Evolutionary conservation across 30 jellyfish, hydroid and myxozoan genomes (phyloP), one percentile per base, ranked within the genome.

Genomic region (Pseudorhiza aurosa): DNA sequence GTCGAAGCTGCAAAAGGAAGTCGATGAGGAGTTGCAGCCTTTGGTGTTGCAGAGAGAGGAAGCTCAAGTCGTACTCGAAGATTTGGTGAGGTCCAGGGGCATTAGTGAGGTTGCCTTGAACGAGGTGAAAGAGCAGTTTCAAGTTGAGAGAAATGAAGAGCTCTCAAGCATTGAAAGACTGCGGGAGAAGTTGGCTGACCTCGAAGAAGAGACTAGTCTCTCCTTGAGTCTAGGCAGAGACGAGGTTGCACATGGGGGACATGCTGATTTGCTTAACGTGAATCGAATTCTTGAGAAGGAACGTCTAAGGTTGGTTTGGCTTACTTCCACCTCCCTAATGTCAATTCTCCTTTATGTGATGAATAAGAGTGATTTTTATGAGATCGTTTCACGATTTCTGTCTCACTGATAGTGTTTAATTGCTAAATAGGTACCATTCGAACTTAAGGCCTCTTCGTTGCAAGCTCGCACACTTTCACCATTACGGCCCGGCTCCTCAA

Each of bases 31-130:
- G 24, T 57, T 71, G 87, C 74, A 87, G 70, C 96, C 99, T 0
- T 24, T 93, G 28, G 88, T 86, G 6, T 83, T 81, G 63, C 79
- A 75, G 40, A 89, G 97, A 19, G 97, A 85, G 30, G 75, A 93
- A 40, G 93, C 96, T 17, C 97, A 93, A 33, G 96, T 93, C 24
- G 97, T 85, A 5, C 43, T 93, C 75, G 99, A 93, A 55, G 99
- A 93, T 68, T 65, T 93, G 77, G 69, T 86, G 10, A 68, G 99
- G 30, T 80, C 97, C 24, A 76, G 99, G 8, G 97, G 97, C 0
- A 83, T 93, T 14, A 95, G 93, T 43, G 99, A 93, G 37, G 95
- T 93, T 8, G 96, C 99, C 3, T 47, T 93, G 59, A 86, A 58
- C 58, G 96, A 85, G 58, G 58, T 87, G 72, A 87, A 65, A 46